Conservation (phyloP, 2,113 vertebrate genomes). For the Gopherus flavomarginatus region DNA sequence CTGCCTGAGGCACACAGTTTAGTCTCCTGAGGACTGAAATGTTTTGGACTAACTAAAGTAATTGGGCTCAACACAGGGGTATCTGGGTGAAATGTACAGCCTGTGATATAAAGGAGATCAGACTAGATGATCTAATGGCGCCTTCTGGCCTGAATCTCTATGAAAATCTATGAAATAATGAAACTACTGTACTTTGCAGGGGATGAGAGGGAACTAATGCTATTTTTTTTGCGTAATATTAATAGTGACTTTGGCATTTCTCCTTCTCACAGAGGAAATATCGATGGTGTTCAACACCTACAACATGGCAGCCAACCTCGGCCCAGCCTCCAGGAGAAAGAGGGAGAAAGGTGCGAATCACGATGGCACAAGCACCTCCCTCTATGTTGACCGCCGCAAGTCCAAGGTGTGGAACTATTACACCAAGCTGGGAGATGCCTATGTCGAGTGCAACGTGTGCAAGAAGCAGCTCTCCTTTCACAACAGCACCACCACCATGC, state of each 20-base stretch:
- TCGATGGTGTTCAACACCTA: slow-evolving; percentile 53
- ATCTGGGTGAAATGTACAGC: background rate
- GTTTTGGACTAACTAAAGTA: background rate
- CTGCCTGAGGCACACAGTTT: background rate
- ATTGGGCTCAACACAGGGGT: background rate
- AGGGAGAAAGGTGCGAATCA: slow-evolving; percentile 29
- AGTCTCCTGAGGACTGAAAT: background rate
- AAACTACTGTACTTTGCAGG: background rate
- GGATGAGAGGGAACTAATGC: background rate
- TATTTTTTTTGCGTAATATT: background rate
- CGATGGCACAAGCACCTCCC: background rate
- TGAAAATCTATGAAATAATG: background rate
- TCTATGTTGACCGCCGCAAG: slow-evolving; percentile 60
- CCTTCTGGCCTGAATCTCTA: background rate
- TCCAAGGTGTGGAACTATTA: slow-evolving; percentile 80
- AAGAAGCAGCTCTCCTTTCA: slow-evolving; percentile 80
- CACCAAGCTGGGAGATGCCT: slow-evolving; percentile 71
- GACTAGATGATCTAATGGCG: background rate
- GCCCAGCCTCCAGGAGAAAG: slow-evolving; percentile 41
- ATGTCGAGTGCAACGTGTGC: slow-evolving; percentile 79
- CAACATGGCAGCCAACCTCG: slow-evolving; percentile 37
- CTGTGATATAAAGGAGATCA: background rate
- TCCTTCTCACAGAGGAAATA: background rate
- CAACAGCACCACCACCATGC: slow-evolving; percentile 78
- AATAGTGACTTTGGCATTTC: background rate